Conservation (phyloP, 1,140 invertebrate genomes). For the Brevipalpus yothersi region DNA sequence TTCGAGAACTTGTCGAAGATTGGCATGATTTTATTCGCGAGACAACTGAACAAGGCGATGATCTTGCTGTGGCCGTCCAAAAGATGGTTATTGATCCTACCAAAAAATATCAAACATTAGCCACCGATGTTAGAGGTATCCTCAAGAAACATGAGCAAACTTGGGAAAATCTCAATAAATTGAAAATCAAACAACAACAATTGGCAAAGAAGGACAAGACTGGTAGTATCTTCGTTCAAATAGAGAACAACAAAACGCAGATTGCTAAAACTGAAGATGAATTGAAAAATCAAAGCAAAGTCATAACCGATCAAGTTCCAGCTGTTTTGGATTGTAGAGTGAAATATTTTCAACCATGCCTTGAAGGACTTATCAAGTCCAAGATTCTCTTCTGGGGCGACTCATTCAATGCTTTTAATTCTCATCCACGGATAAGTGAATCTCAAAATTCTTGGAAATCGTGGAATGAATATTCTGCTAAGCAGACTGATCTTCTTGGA, state of each 20-base stretch:
- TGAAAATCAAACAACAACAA: neutral
- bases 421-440: neutral
- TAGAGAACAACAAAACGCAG: neutral
- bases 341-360: slow-evolving; percentile 8
- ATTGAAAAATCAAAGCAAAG: neutral
- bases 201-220: slow-evolving; percentile 3
- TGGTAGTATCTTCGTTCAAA: slow-evolving; percentile 1
- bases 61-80: neutral
- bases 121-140: slow-evolving; percentile 2
- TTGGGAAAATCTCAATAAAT: neutral
- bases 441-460: neutral
- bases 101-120: slow-evolving; percentile 1
- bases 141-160: slow-evolving; percentile 6
- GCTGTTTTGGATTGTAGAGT: slow-evolving; percentile 1
- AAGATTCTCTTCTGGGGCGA: slow-evolving; percentile 1
- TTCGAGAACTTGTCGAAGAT: neutral
- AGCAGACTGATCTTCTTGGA: neutral
- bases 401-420: neutral
- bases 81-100: slow-evolving; percentile 4
- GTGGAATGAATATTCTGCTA: neutral
- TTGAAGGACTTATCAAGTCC: slow-evolving; percentile 6
- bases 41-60: neutral
- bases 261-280: slow-evolving; percentile 1
- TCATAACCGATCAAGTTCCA: slow-evolving; percentile 2
- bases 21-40: slow-evolving; percentile 5